phyloP scores from a whole-genome alignment of 2,888 invertebrate genomes.

The Harpalus rufipes region DNA sequence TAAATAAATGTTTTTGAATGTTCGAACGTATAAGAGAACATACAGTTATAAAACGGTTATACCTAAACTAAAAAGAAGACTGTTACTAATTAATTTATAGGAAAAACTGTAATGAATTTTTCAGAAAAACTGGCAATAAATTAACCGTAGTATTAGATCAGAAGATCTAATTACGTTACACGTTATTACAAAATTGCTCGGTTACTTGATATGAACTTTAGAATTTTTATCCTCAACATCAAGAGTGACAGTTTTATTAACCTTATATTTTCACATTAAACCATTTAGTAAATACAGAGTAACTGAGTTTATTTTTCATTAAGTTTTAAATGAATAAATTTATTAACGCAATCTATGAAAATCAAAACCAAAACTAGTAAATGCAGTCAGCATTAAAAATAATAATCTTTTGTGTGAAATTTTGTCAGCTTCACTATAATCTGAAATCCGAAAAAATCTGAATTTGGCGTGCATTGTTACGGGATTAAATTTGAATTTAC shows the following conservation, averaged over 20 bases:
- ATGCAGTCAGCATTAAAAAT: too few relatives aligned
- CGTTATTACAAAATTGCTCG: background rate
- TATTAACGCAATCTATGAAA: too few relatives aligned
- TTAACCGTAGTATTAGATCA: background rate
- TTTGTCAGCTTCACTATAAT: background rate
- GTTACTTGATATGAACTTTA: background rate
- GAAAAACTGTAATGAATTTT: slow-evolving; percentile 5
- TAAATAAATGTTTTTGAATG: too few relatives aligned
- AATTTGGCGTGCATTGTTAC: background rate
- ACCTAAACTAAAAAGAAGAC: background rate
- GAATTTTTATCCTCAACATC: background rate
- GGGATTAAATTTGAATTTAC: background rate
- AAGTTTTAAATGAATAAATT: background rate
- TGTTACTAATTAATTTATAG: background rate
- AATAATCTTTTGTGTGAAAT: background rate
- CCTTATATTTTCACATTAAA: background rate
- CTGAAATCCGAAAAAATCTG: background rate
- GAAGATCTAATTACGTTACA: background rate
- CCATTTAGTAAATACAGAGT: background rate
- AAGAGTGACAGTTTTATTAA: background rate
- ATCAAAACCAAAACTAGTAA: too few relatives aligned
- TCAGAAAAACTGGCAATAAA: background rate
- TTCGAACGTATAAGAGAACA: background rate
- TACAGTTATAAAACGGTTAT: slow-evolving; percentile 11
- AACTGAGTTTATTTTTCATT: background rate